These are phyloP conservation scores for Crenichthys baileyi DNA, from an alignment of 2,797 vertebrate species.

Conservation along the genomic window DNA sequence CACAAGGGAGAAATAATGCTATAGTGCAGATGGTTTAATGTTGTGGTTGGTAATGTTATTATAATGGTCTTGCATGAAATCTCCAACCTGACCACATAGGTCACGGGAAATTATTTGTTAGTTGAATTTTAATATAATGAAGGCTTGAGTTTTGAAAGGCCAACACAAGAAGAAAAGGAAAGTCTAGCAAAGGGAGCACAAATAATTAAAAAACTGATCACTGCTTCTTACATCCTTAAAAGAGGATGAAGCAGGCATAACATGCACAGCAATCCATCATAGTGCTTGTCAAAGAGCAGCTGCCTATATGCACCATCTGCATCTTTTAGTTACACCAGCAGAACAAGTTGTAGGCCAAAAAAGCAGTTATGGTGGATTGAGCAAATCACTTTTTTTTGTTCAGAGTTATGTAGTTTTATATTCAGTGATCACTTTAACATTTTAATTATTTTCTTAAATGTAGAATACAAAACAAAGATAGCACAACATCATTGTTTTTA, in stretches of 20 bases:
- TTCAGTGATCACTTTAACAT: too few relatives aligned
- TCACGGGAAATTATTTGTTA: constrained; percentile 31
- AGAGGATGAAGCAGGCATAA: constrained; percentile 2
- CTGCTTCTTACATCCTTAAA: neutral
- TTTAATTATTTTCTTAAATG: too few relatives aligned
- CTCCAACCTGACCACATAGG: constrained; percentile 21
- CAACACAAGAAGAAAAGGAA: neutral
- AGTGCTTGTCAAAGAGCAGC: constrained; percentile 3
- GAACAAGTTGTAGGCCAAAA: neutral
- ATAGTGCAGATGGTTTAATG: neutral
- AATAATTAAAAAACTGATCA: neutral
- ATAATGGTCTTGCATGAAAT: constrained; percentile 6
- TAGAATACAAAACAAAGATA: too few relatives aligned
- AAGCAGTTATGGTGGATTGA: neutral
- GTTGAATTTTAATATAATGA: constrained; percentile 1
- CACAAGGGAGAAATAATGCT: neutral
- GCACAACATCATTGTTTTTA: neutral
- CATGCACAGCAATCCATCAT: neutral
- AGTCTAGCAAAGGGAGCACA: neutral
- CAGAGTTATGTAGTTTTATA: neutral
- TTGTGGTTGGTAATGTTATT: neutral
- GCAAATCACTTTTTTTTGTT: neutral
- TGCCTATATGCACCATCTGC: constrained; percentile 3
- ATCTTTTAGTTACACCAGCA: neutral
- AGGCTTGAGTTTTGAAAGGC: neutral